A percentile compares a stretch with the other conserved stretches of the same genome.
Conservation (phyloP, 2,113 vertebrate species). For the human (Homo sapiens) region GRCh38 chr3:150888501-150889000, state of each 20-base stretch:
- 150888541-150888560: neutral
- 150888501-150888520: neutral
- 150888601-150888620: too few species aligned
- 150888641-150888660: neutral
- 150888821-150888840: neutral
- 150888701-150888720: neutral
- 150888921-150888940: neutral
- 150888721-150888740: rapidly evolving
- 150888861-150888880: too few species aligned
- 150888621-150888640: neutral
- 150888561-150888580: neutral
- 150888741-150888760: neutral
- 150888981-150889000: neutral
- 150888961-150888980: neutral
- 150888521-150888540: neutral
- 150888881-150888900: neutral
- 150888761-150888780: neutral
- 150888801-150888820: neutral
- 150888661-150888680: too few species aligned
- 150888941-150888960: neutral
- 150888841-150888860: neutral
- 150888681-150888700: rapidly evolving
- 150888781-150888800: neutral
- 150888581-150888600: too few species aligned
- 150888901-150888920: neutral